phyloP scores from a whole-genome alignment of 2,113 vertebrate genomes.

The Opisthocomus hoazin region DNA sequence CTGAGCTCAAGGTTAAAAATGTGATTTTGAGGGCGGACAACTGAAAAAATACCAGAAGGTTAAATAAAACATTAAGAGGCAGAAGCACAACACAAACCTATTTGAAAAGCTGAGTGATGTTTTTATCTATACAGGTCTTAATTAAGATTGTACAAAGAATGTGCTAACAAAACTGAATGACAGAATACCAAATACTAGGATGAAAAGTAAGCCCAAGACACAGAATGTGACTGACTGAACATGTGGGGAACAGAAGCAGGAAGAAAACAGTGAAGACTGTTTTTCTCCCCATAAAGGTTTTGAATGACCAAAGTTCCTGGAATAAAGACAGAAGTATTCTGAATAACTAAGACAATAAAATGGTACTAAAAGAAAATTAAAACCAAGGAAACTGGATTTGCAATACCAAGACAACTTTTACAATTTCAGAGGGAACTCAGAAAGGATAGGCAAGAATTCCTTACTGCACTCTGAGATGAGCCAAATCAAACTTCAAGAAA shows the following conservation, averaged over 20 bases:
- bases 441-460: not conserved
- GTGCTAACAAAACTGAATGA: not conserved
- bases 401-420: not conserved
- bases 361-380: not conserved
- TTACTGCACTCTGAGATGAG: not conserved
- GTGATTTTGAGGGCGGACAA: not conserved
- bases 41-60: not conserved
- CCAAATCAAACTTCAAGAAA: not conserved
- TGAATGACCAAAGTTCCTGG: not conserved
- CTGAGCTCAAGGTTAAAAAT: conserved; percentile 24
- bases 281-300: not conserved
- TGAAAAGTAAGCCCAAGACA: not conserved
- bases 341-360: not conserved
- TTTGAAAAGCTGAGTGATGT: not conserved
- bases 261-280: not conserved
- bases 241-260: rapidly evolving
- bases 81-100: not conserved
- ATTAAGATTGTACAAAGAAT: not conserved
- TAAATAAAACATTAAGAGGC: not conserved
- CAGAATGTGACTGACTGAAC: not conserved
- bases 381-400: not conserved
- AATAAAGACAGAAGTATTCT: not conserved
- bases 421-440: not conserved
- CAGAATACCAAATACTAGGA: not conserved
- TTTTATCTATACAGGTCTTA: not conserved